These are phyloP conservation scores for Gymnothorax reevesii DNA, from an alignment of 2,797 vertebrate species.

Conservation along the genomic window DNA sequence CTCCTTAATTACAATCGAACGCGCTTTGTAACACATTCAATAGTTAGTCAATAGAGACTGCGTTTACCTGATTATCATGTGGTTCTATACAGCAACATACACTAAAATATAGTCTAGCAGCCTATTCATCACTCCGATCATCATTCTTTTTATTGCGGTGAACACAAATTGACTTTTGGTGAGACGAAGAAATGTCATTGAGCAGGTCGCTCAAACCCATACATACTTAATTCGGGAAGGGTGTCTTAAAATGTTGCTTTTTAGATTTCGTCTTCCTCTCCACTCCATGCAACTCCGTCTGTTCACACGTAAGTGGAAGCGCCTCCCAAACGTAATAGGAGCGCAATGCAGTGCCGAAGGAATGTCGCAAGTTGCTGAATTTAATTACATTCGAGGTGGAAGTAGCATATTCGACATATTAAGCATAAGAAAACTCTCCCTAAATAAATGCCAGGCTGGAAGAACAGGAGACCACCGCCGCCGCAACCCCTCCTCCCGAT, in stretches of 20 bases:
- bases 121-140: background rate
- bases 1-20: background rate
- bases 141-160: background rate
- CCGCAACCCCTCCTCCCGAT: constrained; percentile 49
- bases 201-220: background rate
- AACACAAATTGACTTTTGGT: background rate
- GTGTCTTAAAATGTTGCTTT: background rate
- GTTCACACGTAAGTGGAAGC: constrained; percentile 1
- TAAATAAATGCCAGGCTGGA: background rate
- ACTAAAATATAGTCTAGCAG: background rate
- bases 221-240: background rate
- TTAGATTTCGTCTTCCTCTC: background rate
- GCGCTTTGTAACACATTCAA: background rate
- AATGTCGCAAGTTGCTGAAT: background rate
- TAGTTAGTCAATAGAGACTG: background rate
- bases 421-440: background rate
- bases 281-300: constrained; percentile 10
- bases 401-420: background rate
- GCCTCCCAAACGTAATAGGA: background rate
- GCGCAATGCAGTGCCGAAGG: background rate
- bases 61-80: background rate
- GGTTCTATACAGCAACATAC: background rate
- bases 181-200: background rate
- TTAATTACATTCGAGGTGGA: background rate
- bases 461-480: constrained; percentile 10